phyloP scores from a whole-genome alignment of 2,888 invertebrate species.

The Mechanitis mazaeus region DNA sequence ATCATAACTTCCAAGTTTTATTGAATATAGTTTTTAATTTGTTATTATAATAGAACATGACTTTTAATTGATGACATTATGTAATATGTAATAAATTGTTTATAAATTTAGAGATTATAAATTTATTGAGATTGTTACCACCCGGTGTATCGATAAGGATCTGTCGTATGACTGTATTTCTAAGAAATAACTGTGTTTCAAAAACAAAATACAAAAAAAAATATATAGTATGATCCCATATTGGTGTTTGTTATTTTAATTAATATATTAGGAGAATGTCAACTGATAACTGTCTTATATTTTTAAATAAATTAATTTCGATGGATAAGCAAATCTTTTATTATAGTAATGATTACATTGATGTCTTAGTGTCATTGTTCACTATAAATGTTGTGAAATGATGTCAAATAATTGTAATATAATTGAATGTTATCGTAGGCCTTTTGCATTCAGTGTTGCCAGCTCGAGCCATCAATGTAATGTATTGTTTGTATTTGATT shows the following conservation, averaged over 20 bases:
- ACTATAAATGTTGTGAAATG: conserved; percentile 56
- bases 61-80: conserved; percentile 68
- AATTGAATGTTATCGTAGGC: conserved; percentile 50
- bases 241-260: conserved; percentile 61
- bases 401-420: conserved; percentile 40
- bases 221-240: conserved; percentile 46
- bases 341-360: conserved; percentile 56
- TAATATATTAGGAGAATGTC: conserved; percentile 59
- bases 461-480: conserved; percentile 33
- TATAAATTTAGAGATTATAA: conserved; percentile 68
- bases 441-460: conserved; percentile 46
- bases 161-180: conserved; percentile 48
- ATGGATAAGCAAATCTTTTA: conserved; percentile 62
- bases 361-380: conserved; percentile 62
- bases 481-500: conserved; percentile 37
- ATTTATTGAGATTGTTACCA: conserved; percentile 73
- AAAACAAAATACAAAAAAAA: conserved; percentile 46
- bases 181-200: conserved; percentile 46
- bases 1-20: conserved; percentile 55
- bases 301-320: conserved; percentile 53
- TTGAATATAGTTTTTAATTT: conserved; percentile 50
- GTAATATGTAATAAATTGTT: conserved; percentile 66
- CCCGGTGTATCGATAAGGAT: conserved; percentile 57
- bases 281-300: conserved; percentile 54
- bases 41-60: conserved; percentile 59